These are phyloP conservation scores for Limnephilus auricula DNA, from an alignment of 2,888 invertebrate species.

Conservation along the genomic window DNA sequence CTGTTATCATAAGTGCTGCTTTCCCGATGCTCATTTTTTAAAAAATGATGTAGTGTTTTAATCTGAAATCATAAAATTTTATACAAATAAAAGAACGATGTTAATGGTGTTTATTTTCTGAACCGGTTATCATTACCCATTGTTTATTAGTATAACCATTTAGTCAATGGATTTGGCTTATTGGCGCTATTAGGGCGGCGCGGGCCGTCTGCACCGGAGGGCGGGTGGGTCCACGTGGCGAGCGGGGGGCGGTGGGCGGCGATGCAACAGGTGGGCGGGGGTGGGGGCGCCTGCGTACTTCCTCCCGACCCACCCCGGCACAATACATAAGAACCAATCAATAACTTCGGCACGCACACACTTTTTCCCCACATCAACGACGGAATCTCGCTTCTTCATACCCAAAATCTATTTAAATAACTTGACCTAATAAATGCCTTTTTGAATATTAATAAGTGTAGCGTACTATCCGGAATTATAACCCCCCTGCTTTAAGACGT, in stretches of 20 bases:
- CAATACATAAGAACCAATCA: conserved; percentile 6
- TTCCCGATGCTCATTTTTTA: too few relatives aligned
- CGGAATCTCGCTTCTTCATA: background rate
- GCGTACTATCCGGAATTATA: too few relatives aligned
- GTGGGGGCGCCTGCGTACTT: conserved; percentile 72
- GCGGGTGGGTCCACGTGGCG: conserved; percentile 70
- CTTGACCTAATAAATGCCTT: background rate
- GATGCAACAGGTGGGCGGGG: conserved; percentile 71
- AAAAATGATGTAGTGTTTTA: too few relatives aligned
- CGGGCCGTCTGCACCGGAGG: too few relatives aligned
- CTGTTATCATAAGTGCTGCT: too few relatives aligned
- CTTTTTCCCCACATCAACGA: background rate
- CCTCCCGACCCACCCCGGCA: conserved; percentile 27
- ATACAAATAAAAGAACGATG: background rate
- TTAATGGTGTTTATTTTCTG: background rate
- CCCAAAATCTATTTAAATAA: background rate
- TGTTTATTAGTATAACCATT: background rate
- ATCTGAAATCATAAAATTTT: background rate
- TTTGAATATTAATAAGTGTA: background rate
- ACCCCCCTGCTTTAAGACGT: too few relatives aligned
- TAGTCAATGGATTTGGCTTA: background rate
- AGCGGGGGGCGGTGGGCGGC: conserved; percentile 57
- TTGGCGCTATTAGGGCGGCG: conserved; percentile 66
- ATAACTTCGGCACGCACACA: conserved; percentile 55
- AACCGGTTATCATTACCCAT: background rate